phyloP scores from a whole-genome alignment of 2,888 invertebrate genomes.

The Xestia ashworthii region DNA sequence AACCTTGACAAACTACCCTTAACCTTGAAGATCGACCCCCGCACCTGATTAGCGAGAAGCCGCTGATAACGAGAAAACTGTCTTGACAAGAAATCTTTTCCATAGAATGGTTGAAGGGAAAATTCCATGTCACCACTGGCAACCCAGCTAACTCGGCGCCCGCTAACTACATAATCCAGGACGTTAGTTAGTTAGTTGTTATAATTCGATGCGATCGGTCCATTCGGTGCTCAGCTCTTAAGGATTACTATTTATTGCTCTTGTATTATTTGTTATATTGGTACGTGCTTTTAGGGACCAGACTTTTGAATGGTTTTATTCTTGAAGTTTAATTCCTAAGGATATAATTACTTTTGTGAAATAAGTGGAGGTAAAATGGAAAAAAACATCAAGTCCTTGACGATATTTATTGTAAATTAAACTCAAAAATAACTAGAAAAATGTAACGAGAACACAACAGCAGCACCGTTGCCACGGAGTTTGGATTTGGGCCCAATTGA shows the following conservation, averaged over 20 bases:
- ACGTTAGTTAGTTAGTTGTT: slow-evolving; percentile 65
- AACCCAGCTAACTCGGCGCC: slow-evolving; percentile 45
- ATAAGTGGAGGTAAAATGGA: no score
- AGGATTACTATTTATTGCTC: slow-evolving; percentile 44
- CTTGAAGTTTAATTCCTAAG: neutral
- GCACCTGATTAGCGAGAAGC: neutral
- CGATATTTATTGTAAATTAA: no score
- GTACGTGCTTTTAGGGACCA: neutral
- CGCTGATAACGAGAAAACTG: neutral
- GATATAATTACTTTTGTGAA: neutral
- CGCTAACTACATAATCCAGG: slow-evolving; percentile 60
- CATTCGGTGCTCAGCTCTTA: slow-evolving; percentile 40
- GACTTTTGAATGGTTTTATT: neutral
- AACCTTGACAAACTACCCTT: neutral
- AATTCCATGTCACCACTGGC: slow-evolving; percentile 11
- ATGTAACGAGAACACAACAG: no score
- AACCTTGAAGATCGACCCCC: neutral
- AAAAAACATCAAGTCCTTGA: no score
- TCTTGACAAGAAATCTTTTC: neutral
- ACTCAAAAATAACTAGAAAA: no score
- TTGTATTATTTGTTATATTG: slow-evolving; percentile 21
- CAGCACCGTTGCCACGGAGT: neutral
- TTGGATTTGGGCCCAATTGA: neutral
- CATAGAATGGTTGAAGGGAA: neutral
- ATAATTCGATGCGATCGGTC: slow-evolving; percentile 62